Conservation (phyloP, 1,140 invertebrate species). For the Drosophila repletoides region DNA sequence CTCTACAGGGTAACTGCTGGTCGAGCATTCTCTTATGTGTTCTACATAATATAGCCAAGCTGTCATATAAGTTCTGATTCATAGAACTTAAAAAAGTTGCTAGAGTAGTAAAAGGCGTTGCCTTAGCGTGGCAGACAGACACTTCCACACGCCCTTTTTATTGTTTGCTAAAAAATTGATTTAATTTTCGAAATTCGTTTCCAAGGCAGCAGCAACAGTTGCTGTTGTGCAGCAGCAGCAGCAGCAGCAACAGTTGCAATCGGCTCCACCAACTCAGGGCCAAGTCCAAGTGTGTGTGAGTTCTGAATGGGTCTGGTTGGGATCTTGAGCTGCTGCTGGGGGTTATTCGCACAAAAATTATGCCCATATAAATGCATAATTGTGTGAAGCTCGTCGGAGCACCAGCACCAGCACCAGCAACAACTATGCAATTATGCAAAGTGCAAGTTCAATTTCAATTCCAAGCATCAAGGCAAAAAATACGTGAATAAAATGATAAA, state of each 20-base stretch:
- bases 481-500: too few species aligned
- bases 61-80: not conserved
- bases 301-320: conserved; percentile 23
- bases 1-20: not conserved
- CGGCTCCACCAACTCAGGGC: conserved; percentile 6
- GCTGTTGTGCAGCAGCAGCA: not conserved
- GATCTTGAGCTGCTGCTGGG: conserved; percentile 4
- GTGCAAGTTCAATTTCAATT: conserved; percentile 72
- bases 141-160: conserved; percentile 4
- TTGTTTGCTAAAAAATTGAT: conserved; percentile 13
- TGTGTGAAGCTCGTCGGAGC: conserved; percentile 50
- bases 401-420: not conserved
- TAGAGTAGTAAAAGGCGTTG: not conserved
- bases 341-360: conserved; percentile 60
- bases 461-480: conserved; percentile 49
- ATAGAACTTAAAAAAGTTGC: conserved; percentile 1
- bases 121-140: conserved; percentile 9
- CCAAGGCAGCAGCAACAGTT: not conserved
- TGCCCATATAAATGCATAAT: conserved; percentile 51
- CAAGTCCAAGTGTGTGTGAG: conserved; percentile 46
- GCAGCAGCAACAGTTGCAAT: not conserved
- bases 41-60: too few species aligned
- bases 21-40: not conserved
- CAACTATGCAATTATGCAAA: conserved; percentile 69
- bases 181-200: conserved; percentile 17